Conservation (phyloP, 2,888 invertebrate genomes). For the Hirtodrosophila cameraria region DNA sequence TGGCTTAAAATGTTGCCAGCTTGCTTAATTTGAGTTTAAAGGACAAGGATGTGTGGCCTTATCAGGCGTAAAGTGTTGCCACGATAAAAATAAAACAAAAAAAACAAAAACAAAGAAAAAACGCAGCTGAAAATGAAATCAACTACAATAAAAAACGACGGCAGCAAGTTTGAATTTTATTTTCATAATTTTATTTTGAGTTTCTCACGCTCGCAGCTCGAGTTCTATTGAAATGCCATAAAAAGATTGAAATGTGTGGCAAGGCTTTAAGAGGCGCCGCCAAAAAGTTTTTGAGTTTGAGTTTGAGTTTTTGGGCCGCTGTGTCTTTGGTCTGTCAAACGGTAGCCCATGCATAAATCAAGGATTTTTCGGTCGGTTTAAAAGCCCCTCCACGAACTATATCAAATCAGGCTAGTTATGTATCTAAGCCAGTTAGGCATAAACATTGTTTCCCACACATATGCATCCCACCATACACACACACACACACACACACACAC, state of each 20-base stretch:
- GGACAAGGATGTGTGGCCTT: constrained; percentile 44
- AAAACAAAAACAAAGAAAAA: not conserved
- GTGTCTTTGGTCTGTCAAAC: constrained; percentile 68
- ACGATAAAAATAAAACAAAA: constrained; percentile 58
- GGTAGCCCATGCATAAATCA: constrained; percentile 77
- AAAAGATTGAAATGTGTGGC: constrained; percentile 72
- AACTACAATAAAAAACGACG: constrained; percentile 3
- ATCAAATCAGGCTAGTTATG: constrained; percentile 53
- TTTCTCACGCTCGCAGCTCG: constrained; percentile 68
- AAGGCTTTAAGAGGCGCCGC: constrained; percentile 75
- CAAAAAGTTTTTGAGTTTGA: constrained; percentile 23
- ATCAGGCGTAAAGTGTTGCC: constrained; percentile 63
- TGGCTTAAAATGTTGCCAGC: constrained; percentile 56
- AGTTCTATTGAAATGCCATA: constrained; percentile 79
- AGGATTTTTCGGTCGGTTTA: constrained; percentile 61
- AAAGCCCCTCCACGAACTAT: constrained; percentile 47
- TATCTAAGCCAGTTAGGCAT: constrained; percentile 68
- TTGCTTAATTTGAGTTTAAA: constrained; percentile 30
- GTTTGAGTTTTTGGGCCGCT: constrained; percentile 9
- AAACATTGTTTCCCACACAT: constrained; percentile 74
- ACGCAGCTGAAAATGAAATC: not conserved
- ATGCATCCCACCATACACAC: no score
- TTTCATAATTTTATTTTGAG: constrained; percentile 67
- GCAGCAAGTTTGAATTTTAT: constrained; percentile 39
- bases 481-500: constrained; percentile 11